Conservation (phyloP, 2,888 invertebrate species). For the Leucophora obtusa region DNA sequence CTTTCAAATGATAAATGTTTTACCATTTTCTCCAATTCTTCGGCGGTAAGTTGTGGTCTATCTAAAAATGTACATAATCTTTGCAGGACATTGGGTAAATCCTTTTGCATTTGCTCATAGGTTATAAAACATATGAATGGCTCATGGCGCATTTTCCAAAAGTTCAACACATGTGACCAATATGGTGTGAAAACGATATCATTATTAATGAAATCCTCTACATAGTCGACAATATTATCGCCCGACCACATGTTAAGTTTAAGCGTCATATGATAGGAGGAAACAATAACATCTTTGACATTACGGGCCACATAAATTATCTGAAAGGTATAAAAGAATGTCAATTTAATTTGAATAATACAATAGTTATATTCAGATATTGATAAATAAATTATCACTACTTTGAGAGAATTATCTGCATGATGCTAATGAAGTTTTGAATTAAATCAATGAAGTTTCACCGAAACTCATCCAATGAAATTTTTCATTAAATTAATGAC, state of each 20-base stretch:
- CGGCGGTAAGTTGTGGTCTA: slow-evolving; percentile 20
- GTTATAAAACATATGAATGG: slow-evolving; percentile 69
- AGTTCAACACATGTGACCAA: slow-evolving; percentile 70
- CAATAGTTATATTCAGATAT: too few species aligned
- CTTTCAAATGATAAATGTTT: slow-evolving; percentile 65
- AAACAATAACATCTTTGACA: slow-evolving; percentile 89
- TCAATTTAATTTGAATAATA: too few species aligned
- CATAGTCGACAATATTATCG: slow-evolving; percentile 42
- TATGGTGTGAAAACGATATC: slow-evolving; percentile 62
- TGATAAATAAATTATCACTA: too few species aligned
- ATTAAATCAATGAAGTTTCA: too few species aligned
- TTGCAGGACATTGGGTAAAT: slow-evolving; percentile 66
- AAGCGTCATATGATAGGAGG: slow-evolving; percentile 85
- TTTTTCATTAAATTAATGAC: too few species aligned
- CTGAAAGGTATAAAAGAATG: slow-evolving; percentile 72
- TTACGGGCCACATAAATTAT: slow-evolving; percentile 90
- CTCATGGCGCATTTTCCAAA: slow-evolving; percentile 69
- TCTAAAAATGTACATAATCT: slow-evolving; percentile 48
- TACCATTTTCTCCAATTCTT: slow-evolving; percentile 55
- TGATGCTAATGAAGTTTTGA: too few species aligned
- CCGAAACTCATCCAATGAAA: too few species aligned
- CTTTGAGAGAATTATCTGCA: too few species aligned
- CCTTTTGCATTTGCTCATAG: slow-evolving; percentile 70
- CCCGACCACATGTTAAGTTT: slow-evolving; percentile 81
- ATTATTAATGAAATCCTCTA: slow-evolving; percentile 52